Evolutionary conservation across 2,797 vertebrate genomes (phyloP).

Genomic region (Selene dorsalis): DNA sequence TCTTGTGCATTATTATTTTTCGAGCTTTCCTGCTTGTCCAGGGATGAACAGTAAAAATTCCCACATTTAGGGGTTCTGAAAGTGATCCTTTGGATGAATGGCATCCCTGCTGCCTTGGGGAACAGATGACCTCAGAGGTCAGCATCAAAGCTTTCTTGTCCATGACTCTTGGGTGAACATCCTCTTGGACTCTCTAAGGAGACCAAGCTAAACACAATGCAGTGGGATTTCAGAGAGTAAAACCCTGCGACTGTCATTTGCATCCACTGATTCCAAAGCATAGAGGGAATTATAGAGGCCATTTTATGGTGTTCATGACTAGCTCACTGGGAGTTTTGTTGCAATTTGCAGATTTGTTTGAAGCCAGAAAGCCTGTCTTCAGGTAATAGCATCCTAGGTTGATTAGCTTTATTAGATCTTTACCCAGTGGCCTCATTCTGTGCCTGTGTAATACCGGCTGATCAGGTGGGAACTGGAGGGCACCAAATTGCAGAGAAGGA

Average conservation of each 20-base stretch:
- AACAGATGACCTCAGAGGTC: conserved; percentile 59
- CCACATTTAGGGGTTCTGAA: conserved; percentile 36
- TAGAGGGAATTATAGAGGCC: conserved; percentile 1
- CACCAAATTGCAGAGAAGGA: conserved; percentile 50
- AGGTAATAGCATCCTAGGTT: conserved; percentile 57
- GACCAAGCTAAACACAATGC: conserved; percentile 26
- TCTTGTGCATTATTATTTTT: conserved; percentile 4
- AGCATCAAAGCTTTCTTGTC: conserved; percentile 51
- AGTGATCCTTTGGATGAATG: conserved; percentile 50
- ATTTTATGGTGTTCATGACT: conserved; percentile 19
- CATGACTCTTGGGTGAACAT: conserved; percentile 48
- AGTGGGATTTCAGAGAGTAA: conserved; percentile 16
- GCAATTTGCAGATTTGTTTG: conserved; percentile 53
- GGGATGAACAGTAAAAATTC: conserved; percentile 19
- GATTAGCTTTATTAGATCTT: conserved; percentile 69
- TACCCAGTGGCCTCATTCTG: conserved; percentile 62
- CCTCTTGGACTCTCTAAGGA: conserved; percentile 36
- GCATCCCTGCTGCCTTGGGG: conserved; percentile 36
- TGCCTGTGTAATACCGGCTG: conserved; percentile 36
- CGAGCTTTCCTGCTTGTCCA: background rate
- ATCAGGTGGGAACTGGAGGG: conserved; percentile 60
- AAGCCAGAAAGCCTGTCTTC: conserved; percentile 42
- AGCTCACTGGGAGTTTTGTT: conserved; percentile 32
- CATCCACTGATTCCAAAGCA: conserved; percentile 24
- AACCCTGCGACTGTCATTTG: conserved; percentile 22